Percentiles rank a stretch among this genome's conserved stretches.
Conservation (phyloP, 2,113 vertebrate species). For the Calyptomena viridis region DNA sequence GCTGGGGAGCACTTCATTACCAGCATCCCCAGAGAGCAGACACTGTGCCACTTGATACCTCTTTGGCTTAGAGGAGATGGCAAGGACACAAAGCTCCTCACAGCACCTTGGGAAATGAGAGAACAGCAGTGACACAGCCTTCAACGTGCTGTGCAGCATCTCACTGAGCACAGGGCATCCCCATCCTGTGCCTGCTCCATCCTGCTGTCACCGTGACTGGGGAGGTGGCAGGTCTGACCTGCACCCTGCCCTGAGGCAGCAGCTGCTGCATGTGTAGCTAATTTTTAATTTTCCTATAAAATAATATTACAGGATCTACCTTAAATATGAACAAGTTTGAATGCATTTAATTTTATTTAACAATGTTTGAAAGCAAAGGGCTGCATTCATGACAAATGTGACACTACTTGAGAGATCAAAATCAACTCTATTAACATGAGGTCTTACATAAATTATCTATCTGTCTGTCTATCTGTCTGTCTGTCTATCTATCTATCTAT, state of each 20-base stretch:
- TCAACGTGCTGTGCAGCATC: neutral
- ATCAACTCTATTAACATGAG: neutral
- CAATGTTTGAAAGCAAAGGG: neutral
- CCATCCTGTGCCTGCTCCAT: neutral
- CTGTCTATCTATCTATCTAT: neutral
- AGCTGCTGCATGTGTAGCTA: neutral
- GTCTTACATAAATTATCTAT: neutral
- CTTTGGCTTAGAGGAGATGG: neutral
- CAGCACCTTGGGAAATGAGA: neutral
- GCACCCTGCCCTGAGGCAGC: neutral
- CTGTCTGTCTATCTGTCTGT: neutral
- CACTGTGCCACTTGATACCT: neutral
- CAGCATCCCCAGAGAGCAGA: neutral
- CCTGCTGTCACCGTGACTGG: neutral
- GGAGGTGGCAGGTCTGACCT: neutral
- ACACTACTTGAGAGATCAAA: neutral
- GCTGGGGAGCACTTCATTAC: neutral
- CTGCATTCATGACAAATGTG: neutral
- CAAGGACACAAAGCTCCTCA: conserved; percentile 10
- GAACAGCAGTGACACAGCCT: neutral
- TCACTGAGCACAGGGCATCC: neutral
- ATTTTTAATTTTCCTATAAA: neutral
- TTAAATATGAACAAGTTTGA: neutral
- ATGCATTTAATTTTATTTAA: neutral
- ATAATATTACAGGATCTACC: neutral